Evolutionary conservation across 2,888 invertebrate species (phyloP).

Genomic region (Acleris laterana): DNA sequence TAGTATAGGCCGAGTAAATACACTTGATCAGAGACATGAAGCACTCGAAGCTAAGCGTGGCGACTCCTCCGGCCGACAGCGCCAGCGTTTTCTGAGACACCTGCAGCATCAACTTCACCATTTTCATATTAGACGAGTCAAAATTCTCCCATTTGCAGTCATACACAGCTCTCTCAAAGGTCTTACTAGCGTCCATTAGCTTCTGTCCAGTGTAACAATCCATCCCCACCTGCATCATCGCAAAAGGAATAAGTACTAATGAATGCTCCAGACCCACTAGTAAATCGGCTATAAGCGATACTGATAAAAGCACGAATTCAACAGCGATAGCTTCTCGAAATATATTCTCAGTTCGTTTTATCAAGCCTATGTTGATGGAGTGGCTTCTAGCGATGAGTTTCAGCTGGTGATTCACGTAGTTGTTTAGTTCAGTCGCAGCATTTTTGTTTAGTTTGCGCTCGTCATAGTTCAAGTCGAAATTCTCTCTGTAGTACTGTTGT

Average conservation of each 20-base stretch:
- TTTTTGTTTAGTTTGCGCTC: background rate
- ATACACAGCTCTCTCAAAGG: constrained; percentile 60
- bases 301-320: constrained; percentile 52
- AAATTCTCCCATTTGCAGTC: constrained; percentile 69
- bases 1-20: constrained; percentile 64
- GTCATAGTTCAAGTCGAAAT: background rate
- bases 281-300: constrained; percentile 51
- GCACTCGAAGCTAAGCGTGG: constrained; percentile 54
- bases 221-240: constrained; percentile 50
- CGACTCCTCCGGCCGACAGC: constrained; percentile 63
- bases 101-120: constrained; percentile 58
- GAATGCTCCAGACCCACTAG: constrained; percentile 59
- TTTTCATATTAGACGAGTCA: constrained; percentile 57
- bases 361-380: constrained; percentile 44
- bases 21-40: constrained; percentile 60
- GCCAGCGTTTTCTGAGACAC: constrained; percentile 60
- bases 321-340: constrained; percentile 52
- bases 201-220: constrained; percentile 65
- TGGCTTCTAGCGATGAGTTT: constrained; percentile 48
- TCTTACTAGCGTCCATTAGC: constrained; percentile 57
- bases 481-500: constrained; percentile 9
- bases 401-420: constrained; percentile 44
- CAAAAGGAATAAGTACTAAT: constrained; percentile 54
- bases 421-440: constrained; percentile 28
- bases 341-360: constrained; percentile 47